Conservation (phyloP, 2,888 invertebrate species). For the Pachycephus smyrnensis region DNA sequence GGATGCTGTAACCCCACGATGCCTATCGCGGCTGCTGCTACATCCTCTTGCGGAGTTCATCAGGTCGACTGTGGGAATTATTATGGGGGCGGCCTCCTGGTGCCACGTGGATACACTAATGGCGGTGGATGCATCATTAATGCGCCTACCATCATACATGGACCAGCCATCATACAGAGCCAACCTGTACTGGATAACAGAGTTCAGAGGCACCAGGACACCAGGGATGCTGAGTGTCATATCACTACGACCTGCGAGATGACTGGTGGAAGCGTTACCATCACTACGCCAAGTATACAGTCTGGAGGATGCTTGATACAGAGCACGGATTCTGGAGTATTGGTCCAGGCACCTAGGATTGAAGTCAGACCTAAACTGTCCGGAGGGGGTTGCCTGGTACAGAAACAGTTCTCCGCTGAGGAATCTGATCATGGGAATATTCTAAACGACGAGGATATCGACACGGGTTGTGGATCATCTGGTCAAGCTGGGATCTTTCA, state of each 20-base stretch:
- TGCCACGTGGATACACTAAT: constrained; percentile 46
- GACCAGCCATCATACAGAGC: constrained; percentile 45
- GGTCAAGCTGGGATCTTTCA: constrained; percentile 17
- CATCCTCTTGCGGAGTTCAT: neutral
- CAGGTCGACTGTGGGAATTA: constrained; percentile 33
- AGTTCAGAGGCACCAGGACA: too few relatives aligned
- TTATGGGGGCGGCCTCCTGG: constrained; percentile 40
- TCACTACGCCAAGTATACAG: constrained; percentile 47
- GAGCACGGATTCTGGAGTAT: constrained; percentile 37
- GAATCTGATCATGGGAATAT: constrained; percentile 14
- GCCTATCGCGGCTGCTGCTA: constrained; percentile 13
- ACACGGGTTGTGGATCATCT: constrained; percentile 7
- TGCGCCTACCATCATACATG: constrained; percentile 50
- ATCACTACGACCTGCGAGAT: constrained; percentile 49
- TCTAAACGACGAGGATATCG: constrained; percentile 15
- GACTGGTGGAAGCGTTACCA: constrained; percentile 51
- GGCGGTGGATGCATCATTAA: constrained; percentile 53
- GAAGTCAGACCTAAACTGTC: constrained; percentile 52
- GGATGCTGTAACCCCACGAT: constrained; percentile 51
- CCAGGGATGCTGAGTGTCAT: constrained; percentile 32
- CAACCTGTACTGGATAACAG: neutral
- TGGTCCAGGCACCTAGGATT: constrained; percentile 45
- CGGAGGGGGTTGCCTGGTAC: constrained; percentile 44
- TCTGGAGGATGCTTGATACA: constrained; percentile 50
- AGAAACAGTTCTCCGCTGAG: constrained; percentile 38